Conservation (phyloP, 2,113 vertebrate species). For the Aplodontia rufa region DNA sequence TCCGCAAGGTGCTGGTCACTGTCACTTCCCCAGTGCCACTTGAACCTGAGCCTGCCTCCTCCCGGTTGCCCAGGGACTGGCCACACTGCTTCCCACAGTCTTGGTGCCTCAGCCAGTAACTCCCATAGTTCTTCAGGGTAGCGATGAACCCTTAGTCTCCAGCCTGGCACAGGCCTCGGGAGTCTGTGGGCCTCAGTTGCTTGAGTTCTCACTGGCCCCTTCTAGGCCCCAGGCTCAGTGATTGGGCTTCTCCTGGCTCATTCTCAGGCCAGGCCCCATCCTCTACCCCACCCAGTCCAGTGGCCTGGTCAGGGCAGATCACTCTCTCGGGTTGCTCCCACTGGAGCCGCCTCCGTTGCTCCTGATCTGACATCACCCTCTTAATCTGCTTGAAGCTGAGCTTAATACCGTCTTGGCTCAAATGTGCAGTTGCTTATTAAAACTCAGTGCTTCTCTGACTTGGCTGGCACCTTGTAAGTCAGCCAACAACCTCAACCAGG, state of each 20-base stretch:
- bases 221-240: not conserved
- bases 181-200: not conserved
- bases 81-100: not conserved
- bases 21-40: not conserved
- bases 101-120: not conserved
- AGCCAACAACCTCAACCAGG: too few species aligned
- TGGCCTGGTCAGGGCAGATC: not conserved
- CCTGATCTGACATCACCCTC: not conserved
- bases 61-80: not conserved
- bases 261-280: not conserved
- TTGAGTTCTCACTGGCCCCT: not conserved
- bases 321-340: too few species aligned
- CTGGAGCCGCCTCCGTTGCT: not conserved
- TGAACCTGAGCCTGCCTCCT: not conserved
- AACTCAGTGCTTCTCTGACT: not conserved
- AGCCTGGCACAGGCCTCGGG: accelerated
- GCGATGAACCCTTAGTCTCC: not conserved
- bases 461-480: not conserved
- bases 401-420: not conserved
- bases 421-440: not conserved
- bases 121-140: not conserved
- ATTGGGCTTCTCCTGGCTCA: too few species aligned
- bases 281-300: accelerated
- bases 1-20: not conserved
- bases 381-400: not conserved